These are phyloP conservation scores for Listrodromus nycthemerus DNA, from an alignment of 2,888 invertebrate genomes.

Conservation along the genomic window DNA sequence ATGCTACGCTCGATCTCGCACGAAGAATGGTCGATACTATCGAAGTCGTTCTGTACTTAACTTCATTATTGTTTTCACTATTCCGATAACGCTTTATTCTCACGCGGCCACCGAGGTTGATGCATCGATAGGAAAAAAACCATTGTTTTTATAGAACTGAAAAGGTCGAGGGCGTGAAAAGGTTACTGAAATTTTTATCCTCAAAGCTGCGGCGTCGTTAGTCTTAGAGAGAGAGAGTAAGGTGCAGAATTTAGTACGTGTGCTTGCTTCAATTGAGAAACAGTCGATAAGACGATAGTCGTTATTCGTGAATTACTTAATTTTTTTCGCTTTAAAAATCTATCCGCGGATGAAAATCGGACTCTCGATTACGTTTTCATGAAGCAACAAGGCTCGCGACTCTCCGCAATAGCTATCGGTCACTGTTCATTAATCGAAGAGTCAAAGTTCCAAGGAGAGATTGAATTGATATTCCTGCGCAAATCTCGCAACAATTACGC, in stretches of 20 bases:
- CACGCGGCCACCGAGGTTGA: background rate
- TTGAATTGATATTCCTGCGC: too few relatives aligned
- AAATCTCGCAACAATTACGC: background rate
- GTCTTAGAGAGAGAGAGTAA: background rate
- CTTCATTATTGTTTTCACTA: background rate
- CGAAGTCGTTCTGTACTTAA: background rate
- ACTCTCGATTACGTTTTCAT: background rate
- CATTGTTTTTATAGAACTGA: background rate
- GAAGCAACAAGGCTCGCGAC: background rate
- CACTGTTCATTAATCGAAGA: background rate
- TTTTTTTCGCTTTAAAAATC: background rate
- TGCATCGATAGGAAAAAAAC: background rate
- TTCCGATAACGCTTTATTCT: slow-evolving; percentile 9
- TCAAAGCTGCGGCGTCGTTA: background rate
- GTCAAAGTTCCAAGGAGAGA: background rate
- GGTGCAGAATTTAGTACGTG: too few relatives aligned
- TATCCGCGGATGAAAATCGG: too few relatives aligned
- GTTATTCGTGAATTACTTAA: background rate
- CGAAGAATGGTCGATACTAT: background rate
- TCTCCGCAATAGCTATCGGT: background rate
- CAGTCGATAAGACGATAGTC: background rate
- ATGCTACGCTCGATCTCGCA: too few relatives aligned
- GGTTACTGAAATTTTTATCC: background rate
- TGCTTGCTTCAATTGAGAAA: background rate
- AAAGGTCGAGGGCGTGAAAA: background rate